Conservation (phyloP, 2,113 vertebrate genomes). For the Saccopteryx leptura region DNA sequence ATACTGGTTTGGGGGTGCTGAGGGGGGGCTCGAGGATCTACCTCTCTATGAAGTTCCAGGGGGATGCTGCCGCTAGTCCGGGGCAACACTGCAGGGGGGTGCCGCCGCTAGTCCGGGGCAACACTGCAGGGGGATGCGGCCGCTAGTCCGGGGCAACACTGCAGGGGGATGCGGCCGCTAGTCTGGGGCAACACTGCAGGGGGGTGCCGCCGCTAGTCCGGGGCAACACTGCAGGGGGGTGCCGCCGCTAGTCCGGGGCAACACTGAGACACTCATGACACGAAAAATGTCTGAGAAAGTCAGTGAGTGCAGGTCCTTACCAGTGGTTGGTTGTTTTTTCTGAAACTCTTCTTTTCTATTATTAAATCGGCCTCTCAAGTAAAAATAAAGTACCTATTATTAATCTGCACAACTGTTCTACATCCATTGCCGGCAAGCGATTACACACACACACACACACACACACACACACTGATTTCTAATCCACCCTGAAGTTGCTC, state of each 20-base stretch:
- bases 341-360: slow-evolving; percentile 9
- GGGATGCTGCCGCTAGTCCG: no score
- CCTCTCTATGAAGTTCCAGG: background rate
- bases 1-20: background rate
- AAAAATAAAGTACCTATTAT: background rate
- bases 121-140: no score
- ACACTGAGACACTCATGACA: background rate
- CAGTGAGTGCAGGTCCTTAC: background rate
- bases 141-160: no score
- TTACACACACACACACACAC: background rate
- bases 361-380: background rate
- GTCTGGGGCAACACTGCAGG: no score
- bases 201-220: no score
- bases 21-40: accelerated
- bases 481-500: background rate
- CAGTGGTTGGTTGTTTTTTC: background rate
- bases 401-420: background rate
- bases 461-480: background rate
- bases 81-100: no score
- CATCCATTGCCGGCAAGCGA: background rate
- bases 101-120: no score
- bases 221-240: no score
- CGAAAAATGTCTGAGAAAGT: background rate
- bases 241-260: no score
- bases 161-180: no score